A percentile compares a stretch with the other conserved stretches of the same genome.
These are phyloP conservation scores for Urophycis tenuis DNA, from an alignment of 2,797 vertebrate genomes.

Conservation along the genomic window DNA sequence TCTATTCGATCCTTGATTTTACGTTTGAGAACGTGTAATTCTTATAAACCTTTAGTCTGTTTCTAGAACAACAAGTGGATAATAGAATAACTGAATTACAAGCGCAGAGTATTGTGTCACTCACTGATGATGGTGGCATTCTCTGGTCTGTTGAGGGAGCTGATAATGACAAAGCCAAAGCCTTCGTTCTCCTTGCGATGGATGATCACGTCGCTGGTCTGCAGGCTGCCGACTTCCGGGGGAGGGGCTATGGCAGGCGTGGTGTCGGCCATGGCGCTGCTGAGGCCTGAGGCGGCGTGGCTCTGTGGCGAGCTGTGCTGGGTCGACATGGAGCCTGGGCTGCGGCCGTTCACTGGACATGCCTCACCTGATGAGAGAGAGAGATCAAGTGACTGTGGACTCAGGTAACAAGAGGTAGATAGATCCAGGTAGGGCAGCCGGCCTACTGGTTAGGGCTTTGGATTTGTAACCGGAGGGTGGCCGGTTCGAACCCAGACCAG, in stretches of 20 bases:
- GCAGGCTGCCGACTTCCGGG: slow-evolving; percentile 77
- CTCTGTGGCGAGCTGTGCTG: slow-evolving; percentile 95
- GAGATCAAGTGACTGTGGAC: background rate
- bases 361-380: slow-evolving; percentile 77
- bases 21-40: too few relatives aligned
- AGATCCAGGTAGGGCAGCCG: background rate
- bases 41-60: too few relatives aligned
- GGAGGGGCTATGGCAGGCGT: slow-evolving; percentile 69
- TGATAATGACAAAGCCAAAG: slow-evolving; percentile 99
- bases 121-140: slow-evolving; percentile 89
- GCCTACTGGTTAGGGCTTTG: too few relatives aligned
- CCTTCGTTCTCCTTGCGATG: slow-evolving; percentile 97
- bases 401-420: background rate
- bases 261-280: slow-evolving; percentile 68
- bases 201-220: slow-evolving; percentile 91
- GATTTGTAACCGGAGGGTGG: too few relatives aligned
- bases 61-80: too few relatives aligned
- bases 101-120: slow-evolving; percentile 38
- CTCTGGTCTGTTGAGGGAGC: slow-evolving; percentile 94
- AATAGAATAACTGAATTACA: background rate
- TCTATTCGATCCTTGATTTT: background rate
- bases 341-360: slow-evolving; percentile 90
- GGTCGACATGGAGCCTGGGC: slow-evolving; percentile 86
- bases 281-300: slow-evolving; percentile 76
- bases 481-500: too few relatives aligned